phyloP scores from a whole-genome alignment of 2,113 vertebrate species.

The Psophia crepitans region DNA sequence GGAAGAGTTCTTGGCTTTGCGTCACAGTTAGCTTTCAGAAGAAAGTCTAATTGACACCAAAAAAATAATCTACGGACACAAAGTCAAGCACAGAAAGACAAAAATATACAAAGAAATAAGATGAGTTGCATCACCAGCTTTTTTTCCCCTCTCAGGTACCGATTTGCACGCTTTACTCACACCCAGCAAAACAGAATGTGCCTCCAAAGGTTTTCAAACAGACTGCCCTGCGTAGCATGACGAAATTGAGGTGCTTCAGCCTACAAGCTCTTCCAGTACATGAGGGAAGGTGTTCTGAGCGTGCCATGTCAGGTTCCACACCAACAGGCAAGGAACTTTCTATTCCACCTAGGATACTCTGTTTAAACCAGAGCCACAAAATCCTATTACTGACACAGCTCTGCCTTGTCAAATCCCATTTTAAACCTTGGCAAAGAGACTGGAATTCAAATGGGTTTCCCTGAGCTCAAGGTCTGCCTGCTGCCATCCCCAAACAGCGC shows the following conservation, averaged over 20 bases:
- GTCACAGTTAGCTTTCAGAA: neutral
- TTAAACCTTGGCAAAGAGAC: neutral
- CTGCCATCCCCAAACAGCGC: neutral
- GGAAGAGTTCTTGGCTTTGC: neutral
- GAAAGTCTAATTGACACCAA: neutral
- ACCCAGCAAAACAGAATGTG: neutral
- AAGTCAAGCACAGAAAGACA: neutral
- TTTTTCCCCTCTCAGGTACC: neutral
- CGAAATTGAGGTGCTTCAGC: neutral
- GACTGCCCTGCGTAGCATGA: neutral
- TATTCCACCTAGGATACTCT: neutral
- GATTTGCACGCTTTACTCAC: neutral
- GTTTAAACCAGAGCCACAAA: neutral
- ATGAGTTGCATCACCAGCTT: neutral
- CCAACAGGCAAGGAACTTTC: neutral
- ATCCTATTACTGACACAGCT: neutral
- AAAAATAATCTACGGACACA: neutral
- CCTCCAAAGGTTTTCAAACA: neutral
- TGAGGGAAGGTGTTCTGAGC: neutral
- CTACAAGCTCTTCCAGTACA: neutral
- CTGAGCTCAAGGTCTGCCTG: neutral
- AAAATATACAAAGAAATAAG: neutral
- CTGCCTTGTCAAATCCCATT: neutral
- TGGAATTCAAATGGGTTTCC: neutral
- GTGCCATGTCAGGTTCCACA: neutral